phyloP scores from a whole-genome alignment of 30 jellyfish, hydroid and myxozoan genomes.

The Hydractinia echinata region DNA sequence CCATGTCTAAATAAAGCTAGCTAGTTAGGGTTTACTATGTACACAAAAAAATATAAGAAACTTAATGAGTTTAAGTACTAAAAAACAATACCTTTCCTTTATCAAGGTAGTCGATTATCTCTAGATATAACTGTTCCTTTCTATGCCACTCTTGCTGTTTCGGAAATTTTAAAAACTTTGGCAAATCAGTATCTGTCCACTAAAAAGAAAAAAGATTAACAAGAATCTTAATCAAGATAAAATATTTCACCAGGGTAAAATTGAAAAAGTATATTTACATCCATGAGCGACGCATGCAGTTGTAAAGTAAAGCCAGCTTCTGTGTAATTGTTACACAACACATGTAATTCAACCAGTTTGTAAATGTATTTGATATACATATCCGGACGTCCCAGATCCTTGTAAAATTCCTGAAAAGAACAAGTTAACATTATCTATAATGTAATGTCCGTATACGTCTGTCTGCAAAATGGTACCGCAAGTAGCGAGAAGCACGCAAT shows the following conservation, averaged over 20 bases:
- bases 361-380: conserved; percentile 80
- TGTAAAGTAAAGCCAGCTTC: conserved; percentile 91
- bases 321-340: conserved; percentile 70
- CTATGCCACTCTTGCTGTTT: conserved; percentile 87
- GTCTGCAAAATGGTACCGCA: not conserved
- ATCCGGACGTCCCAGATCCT: conserved; percentile 55
- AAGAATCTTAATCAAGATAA: not conserved
- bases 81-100: conserved; percentile 66
- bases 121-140: conserved; percentile 68
- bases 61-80: not conserved
- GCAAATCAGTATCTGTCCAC: conserved; percentile 76
- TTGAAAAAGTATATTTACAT: conserved; percentile 32
- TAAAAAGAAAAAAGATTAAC: conserved; percentile 11
- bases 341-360: conserved; percentile 77
- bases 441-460: not conserved
- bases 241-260: not conserved
- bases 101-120: conserved; percentile 71
- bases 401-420: conserved; percentile 71
- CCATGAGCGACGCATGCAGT: conserved; percentile 67
- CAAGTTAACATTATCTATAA: not conserved
- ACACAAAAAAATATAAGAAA: no score
- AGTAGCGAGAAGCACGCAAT: not conserved
- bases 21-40: not conserved
- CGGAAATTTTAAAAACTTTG: conserved; percentile 57
- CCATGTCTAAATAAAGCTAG: conserved; percentile 50